Evolutionary conservation across 2,888 invertebrate genomes (phyloP).

Genomic region (Icerya purchasi): DNA sequence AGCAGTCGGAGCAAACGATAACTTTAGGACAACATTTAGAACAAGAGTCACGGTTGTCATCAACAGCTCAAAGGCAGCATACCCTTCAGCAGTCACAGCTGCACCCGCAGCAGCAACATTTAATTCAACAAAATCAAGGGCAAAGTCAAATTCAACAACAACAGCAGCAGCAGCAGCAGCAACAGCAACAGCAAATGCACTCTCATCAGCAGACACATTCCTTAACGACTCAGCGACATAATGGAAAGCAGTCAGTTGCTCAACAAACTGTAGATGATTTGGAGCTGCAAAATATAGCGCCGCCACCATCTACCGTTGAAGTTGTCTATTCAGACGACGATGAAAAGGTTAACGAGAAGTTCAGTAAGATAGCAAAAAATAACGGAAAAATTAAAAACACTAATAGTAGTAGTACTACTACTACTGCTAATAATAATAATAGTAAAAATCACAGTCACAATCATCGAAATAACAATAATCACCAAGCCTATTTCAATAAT

Average conservation of each 20-base stretch:
- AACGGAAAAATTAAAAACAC: neutral
- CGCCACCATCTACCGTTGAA: neutral
- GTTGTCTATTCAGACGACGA: slow-evolving; percentile 2
- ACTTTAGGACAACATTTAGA: neutral
- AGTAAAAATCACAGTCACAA: neutral
- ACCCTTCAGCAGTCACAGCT: neutral
- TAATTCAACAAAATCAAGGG: neutral
- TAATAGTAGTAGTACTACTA: neutral
- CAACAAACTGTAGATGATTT: neutral
- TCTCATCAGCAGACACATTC: neutral
- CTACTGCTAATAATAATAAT: neutral
- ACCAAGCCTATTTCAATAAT: neutral
- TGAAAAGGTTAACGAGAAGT: neutral
- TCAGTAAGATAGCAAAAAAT: neutral
- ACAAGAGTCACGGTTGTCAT: neutral
- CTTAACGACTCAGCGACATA: neutral
- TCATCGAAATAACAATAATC: neutral
- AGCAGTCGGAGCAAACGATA: neutral
- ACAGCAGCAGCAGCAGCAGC: neutral
- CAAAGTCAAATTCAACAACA: neutral
- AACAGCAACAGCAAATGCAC: neutral
- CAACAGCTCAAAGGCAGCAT: neutral
- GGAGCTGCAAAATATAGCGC: neutral
- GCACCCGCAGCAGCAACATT: neutral
- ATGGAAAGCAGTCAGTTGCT: neutral